Conservation (phyloP, 2,113 vertebrate genomes). For the Hippocampus abdominalis region DNA sequence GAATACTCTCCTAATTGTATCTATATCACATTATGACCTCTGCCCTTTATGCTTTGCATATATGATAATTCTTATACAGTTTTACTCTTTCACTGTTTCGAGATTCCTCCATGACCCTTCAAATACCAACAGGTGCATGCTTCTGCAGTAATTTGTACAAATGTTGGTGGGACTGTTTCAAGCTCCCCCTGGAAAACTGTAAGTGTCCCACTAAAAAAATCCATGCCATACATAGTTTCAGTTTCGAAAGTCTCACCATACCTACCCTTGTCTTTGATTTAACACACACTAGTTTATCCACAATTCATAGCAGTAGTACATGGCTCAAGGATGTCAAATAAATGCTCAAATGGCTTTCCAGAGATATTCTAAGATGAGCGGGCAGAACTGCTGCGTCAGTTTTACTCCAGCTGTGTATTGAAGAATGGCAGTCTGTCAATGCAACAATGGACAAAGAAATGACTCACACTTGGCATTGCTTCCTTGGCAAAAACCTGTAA, state of each 20-base stretch:
- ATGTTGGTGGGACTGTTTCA: too few relatives aligned
- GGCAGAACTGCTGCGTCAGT: conserved; percentile 23
- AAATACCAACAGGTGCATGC: background rate
- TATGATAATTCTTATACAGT: background rate
- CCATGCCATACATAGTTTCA: too few relatives aligned
- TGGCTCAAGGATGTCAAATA: background rate
- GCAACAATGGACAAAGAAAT: conserved; percentile 70
- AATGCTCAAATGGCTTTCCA: background rate
- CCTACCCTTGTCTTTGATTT: too few relatives aligned
- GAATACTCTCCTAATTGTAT: background rate
- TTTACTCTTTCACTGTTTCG: background rate
- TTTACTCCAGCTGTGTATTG: conserved; percentile 40
- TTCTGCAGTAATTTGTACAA: too few relatives aligned
- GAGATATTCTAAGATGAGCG: conserved; percentile 7
- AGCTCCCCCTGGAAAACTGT: too few relatives aligned
- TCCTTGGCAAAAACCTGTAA: conserved; percentile 47
- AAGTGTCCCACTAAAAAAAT: too few relatives aligned
- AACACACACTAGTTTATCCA: too few relatives aligned
- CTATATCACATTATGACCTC: background rate
- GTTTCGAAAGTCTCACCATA: too few relatives aligned
- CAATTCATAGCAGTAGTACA: too few relatives aligned
- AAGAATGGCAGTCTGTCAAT: conserved; percentile 40
- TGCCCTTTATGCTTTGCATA: background rate
- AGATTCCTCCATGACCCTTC: background rate
- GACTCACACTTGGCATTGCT: conserved; percentile 58